These are phyloP conservation scores for Crocallis elinguaria DNA, from an alignment of 2,888 invertebrate genomes.

Conservation along the genomic window DNA sequence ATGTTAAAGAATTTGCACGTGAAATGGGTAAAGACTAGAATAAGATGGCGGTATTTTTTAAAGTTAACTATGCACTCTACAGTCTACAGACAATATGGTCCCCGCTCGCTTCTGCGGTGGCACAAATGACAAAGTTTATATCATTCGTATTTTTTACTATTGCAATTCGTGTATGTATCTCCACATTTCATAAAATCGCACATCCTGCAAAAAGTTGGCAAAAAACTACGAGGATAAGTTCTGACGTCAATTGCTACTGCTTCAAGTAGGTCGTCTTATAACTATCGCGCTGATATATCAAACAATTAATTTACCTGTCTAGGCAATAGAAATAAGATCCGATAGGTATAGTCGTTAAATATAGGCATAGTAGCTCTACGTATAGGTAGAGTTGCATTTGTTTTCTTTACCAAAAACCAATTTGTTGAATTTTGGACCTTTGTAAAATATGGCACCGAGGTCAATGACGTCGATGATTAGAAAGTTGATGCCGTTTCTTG, in stretches of 20 bases:
- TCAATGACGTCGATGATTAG: conserved; percentile 64
- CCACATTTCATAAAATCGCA: background rate
- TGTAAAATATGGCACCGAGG: conserved; percentile 39
- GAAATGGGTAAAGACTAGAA: background rate
- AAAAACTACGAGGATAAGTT: no score
- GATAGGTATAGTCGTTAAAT: no score
- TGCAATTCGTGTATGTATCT: no score
- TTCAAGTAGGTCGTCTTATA: background rate
- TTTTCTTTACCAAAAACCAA: background rate
- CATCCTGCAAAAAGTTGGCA: background rate
- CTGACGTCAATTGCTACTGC: background rate
- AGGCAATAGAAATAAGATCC: no score
- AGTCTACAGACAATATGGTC: no score
- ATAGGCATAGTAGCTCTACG: background rate
- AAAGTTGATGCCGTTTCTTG: conserved; percentile 53
- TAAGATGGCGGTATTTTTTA: no score
- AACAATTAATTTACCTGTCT: no score
- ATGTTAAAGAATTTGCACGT: background rate
- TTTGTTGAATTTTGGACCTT: background rate
- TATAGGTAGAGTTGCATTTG: background rate
- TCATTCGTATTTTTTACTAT: no score
- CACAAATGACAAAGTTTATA: no score
- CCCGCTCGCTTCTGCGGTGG: no score
- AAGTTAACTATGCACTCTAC: no score
- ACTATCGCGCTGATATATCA: no score